phyloP scores from a whole-genome alignment of 2,888 invertebrate species.

The Colostygia pectinataria region DNA sequence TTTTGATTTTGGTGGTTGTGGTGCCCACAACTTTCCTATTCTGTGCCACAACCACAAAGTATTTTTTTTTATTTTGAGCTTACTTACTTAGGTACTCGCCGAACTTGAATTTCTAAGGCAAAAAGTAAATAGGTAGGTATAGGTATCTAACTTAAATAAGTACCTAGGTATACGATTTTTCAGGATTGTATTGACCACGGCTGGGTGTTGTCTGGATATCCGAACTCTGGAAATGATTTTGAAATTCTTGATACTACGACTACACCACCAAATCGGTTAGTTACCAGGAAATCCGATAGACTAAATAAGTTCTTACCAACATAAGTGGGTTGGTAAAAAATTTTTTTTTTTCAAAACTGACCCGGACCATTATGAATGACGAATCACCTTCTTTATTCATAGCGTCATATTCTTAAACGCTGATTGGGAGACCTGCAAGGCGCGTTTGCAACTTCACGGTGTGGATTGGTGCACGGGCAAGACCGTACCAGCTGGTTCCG shows the following conservation, averaged over 20 bases:
- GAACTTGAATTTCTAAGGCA: no score
- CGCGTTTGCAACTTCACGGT: conserved; percentile 56
- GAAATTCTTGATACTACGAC: conserved; percentile 81
- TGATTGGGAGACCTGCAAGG: conserved; percentile 58
- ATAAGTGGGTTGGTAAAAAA: no score
- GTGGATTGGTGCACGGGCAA: conserved; percentile 72
- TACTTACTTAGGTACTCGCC: no score
- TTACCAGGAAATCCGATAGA: neutral
- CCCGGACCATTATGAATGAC: no score
- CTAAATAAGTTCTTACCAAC: neutral
- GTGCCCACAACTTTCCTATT: no score
- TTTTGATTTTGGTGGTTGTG: no score
- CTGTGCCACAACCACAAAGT: no score
- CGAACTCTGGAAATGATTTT: conserved; percentile 81
- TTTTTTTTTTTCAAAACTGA: no score
- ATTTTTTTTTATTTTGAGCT: no score
- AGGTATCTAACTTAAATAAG: neutral
- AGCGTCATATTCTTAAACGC: conserved; percentile 78
- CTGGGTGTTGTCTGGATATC: conserved; percentile 85
- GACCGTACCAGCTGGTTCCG: conserved; percentile 45
- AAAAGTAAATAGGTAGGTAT: no score
- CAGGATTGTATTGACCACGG: conserved; percentile 84
- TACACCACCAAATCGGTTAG: conserved; percentile 85
- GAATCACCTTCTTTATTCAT: neutral
- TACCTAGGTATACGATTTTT: neutral